Base-by-base conservation (phyloP, 2,113 vertebrate genomes). In the Anser brachyrhynchus region DNA sequence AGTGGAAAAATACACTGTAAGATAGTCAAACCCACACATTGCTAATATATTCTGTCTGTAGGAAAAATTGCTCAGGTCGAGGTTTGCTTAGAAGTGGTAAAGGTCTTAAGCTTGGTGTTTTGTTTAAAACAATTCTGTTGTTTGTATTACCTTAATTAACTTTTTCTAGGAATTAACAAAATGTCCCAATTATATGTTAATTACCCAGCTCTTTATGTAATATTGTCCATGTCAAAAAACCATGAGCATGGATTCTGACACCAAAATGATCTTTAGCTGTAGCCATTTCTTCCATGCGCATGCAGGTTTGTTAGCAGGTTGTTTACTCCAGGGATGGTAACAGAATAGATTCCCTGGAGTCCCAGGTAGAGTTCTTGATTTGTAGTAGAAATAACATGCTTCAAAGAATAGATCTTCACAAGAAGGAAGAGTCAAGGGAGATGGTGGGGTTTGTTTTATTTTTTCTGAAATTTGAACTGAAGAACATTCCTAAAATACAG, bases 131-230 rank as follows among this genome's bases (percentile, higher is more conserved):
- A 79, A 22, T 61, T 89, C 28, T 52, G 44, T 13, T 41, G 33
- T 93, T 59, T 93, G 82, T 95, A 67, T 84, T 93, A 83, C 12
- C 78, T 75, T 87, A 55, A 87, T 93, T 51, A 90, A 62, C 23
- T 17, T 33, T 44, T 90, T 64, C 33, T 86, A 46, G 78, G 65
- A 61, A 73, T 58, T 69, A 79, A 43, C 89, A 59, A 72, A 39
- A 74, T 55, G 10, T 5, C 15, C n/a, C 54, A 82, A 57, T 72
- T 72, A 12, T n/a, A 44, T 74, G 69, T 89, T 71, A 74, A 78
- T 65, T 84, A 49, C 10, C 5, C 22, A 72, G 13, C 7, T 52
- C 41, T 61, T 78, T 16, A 33, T 22, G 49, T 78, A 19, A 46
- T 66, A 44, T 37, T 74, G 12, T 35, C 65, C 5, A 5, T 33